Conservation (phyloP, 2,113 vertebrate species). For the Falcunculus frontatus region DNA sequence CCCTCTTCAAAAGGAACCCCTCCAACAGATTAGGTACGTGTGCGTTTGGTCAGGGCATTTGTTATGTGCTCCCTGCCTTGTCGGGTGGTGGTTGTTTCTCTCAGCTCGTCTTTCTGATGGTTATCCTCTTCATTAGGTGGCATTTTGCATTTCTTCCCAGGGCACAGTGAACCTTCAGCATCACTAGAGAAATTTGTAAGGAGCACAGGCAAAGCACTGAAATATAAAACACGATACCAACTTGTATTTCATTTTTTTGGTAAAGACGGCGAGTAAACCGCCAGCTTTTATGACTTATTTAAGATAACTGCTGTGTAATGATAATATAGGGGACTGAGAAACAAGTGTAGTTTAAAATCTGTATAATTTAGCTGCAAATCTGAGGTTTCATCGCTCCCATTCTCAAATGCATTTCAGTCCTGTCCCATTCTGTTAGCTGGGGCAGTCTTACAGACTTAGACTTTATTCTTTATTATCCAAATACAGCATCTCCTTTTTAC, state of each 20-base stretch:
- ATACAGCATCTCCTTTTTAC: neutral
- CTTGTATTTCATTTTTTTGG: neutral
- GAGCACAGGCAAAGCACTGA: neutral
- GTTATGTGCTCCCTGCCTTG: neutral
- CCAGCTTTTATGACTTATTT: neutral
- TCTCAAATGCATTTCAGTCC: neutral
- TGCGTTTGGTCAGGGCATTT: neutral
- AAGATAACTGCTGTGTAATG: neutral
- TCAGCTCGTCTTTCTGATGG: neutral
- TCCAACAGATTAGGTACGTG: slow-evolving; percentile 87
- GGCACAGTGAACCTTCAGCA: neutral
- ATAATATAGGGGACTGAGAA: neutral
- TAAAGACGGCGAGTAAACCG: neutral
- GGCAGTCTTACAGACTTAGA: neutral
- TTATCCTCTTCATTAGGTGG: neutral
- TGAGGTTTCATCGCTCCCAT: neutral
- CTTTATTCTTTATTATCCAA: neutral
- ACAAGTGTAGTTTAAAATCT: neutral
- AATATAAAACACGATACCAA: neutral
- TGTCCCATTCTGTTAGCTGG: neutral
- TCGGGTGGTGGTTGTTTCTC: neutral
- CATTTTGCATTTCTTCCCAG: neutral
- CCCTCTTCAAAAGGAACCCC: slow-evolving; percentile 95
- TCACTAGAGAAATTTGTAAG: neutral
- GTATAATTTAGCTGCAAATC: neutral